Evolutionary conservation across 2,888 invertebrate species (phyloP), one percentile per base, ranked within the genome.

Genomic region (Drosophila mercatorum): DNA sequence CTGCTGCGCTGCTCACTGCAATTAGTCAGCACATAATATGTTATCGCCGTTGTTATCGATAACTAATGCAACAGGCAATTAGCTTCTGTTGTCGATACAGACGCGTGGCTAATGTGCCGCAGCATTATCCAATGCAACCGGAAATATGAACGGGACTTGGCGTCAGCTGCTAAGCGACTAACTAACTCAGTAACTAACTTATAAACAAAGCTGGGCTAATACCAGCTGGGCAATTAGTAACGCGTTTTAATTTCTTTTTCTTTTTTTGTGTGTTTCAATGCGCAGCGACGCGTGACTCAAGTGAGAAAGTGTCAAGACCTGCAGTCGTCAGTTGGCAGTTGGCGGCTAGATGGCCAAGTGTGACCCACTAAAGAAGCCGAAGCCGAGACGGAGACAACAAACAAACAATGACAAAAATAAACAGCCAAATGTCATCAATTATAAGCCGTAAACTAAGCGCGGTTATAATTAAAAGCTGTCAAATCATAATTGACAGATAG

Each of bases 381-480:
- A 7, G 22, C 17, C 52, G 12, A 53, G 28, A 26, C 4, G 36
- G 26, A 40, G 57, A 44, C 69, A 49, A 31, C 40, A 62, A 70
- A 34, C 12, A 66, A 63, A 55, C 40, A 66, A 57, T 11, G 38
- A n/a, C 22, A 34, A 64, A 64, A 44, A 52, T 51, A 31, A 51
- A 46, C 47, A 63, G 51, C 5, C 65, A 78, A 78, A 72, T 88
- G 67, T 77, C 88, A 85, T 88, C 86, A 85, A 83, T 83, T 82
- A 88, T 78, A 53, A 49, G 69, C 63, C 64, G 66, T 68, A 71
- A 75, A 75, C 49, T 64, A 49, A 75, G 55, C 71, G 51, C 61
- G 56, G 58, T 49, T 75, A 75, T 87, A 89, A 84, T 84, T 84
- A 81, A 84, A 84, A 76, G 81, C 89, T 66, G 88, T 84, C 89